Base-by-base conservation (phyloP, 2,888 invertebrate genomes). In the Anaspis maculata region DNA sequence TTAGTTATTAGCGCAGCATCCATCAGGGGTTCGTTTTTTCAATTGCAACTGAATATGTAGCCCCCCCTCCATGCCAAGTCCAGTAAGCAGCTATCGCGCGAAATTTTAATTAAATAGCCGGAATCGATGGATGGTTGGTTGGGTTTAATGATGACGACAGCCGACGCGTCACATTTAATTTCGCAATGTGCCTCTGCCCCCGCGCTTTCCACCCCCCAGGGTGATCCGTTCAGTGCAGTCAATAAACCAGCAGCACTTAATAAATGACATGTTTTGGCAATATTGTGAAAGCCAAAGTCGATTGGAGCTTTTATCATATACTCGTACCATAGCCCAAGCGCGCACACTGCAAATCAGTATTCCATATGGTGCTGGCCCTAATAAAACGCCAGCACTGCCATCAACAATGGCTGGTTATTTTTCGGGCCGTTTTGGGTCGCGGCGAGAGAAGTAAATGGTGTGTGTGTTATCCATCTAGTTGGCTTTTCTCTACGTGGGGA, bases 361-460 rank as follows among this genome's bases (percentile, higher is more conserved):
- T 57, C 59, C 57, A 57, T 58, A 59, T 57, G 57, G 54, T 52
- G 48, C 38, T 33, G 25, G 25, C 24, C 43, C 50, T 56, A 56
- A 59, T 58, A 56, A 57, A 59, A 54, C 52, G 57, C 48, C n/a
- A n/a, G n/a, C n/a, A n/a, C n/a, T 54, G 50, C 51, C 52, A 54
- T 59, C 58, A 58, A 60, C 57, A 58, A 59, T 57, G 54, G 52
- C 55, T 55, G 58, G 56, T 59, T 59, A 60, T 59, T 59, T 62
- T 60, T 60, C 57, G 54, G 55, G 53, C 51, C 54, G 58, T 55
- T 58, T 57, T 54, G 51, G 51, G 44, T 42, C 32, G 49, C 30
- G 32, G 39, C 32, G 30, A 35, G 36, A 36, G 59, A 34, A 36
- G 59, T 59, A 62, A 62, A 61, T 62, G 61, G 58, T 44, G 51